Conservation (phyloP, 35 echinoderm and acorn worm genomes). For the Anneissia japonica region DNA sequence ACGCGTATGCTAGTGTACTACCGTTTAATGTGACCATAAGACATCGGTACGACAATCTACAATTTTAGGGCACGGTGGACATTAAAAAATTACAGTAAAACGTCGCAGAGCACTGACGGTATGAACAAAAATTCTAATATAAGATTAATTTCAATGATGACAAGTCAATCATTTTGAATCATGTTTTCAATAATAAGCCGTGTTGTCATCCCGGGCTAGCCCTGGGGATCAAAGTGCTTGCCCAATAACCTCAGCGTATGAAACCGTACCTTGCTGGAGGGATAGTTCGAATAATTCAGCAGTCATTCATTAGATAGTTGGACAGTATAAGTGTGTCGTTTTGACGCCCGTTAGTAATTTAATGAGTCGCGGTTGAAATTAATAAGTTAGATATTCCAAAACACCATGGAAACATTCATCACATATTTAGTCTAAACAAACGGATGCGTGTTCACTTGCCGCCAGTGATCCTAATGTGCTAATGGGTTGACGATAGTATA, state of each 20-base stretch:
- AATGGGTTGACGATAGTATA: not conserved
- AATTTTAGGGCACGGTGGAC: too few relatives aligned
- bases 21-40: not conserved
- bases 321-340: not conserved
- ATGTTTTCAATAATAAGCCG: too few relatives aligned
- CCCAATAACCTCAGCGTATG: not conserved
- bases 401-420: not conserved
- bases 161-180: too few relatives aligned
- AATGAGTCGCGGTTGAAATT: not conserved
- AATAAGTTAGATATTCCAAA: not conserved
- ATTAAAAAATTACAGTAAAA: too few relatives aligned
- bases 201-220: too few relatives aligned
- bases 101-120: too few relatives aligned
- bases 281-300: not conserved
- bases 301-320: not conserved
- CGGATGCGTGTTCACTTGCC: not conserved
- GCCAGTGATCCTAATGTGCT: not conserved
- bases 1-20: not conserved
- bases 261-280: not conserved
- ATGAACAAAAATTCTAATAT: too few relatives aligned
- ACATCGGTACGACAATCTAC: too few relatives aligned
- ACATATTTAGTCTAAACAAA: not conserved
- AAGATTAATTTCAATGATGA: too few relatives aligned
- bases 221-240: not conserved
- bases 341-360: not conserved